A percentile compares a stretch with the other conserved stretches of the same genome.
Conservation (phyloP, 2,113 vertebrate genomes). For the Stigmatopora argus region DNA sequence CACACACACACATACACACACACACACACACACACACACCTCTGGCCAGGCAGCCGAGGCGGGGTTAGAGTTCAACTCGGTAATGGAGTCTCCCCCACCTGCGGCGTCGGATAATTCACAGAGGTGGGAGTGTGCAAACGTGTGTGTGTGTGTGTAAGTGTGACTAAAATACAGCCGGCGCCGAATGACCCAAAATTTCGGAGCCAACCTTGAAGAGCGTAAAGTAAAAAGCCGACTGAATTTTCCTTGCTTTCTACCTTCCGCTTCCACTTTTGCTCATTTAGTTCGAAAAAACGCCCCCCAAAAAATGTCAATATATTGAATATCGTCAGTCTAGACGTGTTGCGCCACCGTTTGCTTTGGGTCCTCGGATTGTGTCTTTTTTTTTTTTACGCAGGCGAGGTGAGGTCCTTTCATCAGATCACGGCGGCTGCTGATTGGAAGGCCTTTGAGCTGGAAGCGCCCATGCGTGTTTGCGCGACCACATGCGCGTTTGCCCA, state of each 20-base stretch:
- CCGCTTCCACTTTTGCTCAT: too few species aligned
- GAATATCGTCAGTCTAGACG: too few species aligned
- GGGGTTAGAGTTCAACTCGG: slow-evolving; percentile 55
- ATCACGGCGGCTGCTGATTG: slow-evolving; percentile 55
- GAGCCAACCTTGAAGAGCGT: slow-evolving; percentile 62
- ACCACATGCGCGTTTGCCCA: slow-evolving; percentile 30
- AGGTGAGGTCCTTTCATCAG: slow-evolving; percentile 56
- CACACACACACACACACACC: slow-evolving; percentile 17
- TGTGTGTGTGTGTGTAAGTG: slow-evolving; percentile 15
- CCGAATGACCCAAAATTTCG: slow-evolving; percentile 62
- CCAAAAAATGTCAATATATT: too few species aligned
- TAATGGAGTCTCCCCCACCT: slow-evolving; percentile 66
- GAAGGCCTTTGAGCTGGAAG: slow-evolving; percentile 33
- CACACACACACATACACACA: slow-evolving; percentile 14
- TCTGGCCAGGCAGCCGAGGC: slow-evolving; percentile 48
- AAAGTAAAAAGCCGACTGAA: slow-evolving; percentile 11
- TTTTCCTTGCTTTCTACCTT: too few species aligned
- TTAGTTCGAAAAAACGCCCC: too few species aligned
- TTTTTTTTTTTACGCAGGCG: slow-evolving; percentile 62
- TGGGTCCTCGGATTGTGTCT: slow-evolving; percentile 57
- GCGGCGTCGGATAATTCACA: slow-evolving; percentile 61
- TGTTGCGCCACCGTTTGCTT: neutral
- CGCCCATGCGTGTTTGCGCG: slow-evolving; percentile 17
- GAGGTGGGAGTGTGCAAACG: slow-evolving; percentile 32
- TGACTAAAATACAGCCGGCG: slow-evolving; percentile 50